A percentile compares a stretch with the other conserved stretches of the same genome.
phyloP scores from a whole-genome alignment of 2,888 invertebrate genomes.

The Acanthosoma haemorrhoidale region DNA sequence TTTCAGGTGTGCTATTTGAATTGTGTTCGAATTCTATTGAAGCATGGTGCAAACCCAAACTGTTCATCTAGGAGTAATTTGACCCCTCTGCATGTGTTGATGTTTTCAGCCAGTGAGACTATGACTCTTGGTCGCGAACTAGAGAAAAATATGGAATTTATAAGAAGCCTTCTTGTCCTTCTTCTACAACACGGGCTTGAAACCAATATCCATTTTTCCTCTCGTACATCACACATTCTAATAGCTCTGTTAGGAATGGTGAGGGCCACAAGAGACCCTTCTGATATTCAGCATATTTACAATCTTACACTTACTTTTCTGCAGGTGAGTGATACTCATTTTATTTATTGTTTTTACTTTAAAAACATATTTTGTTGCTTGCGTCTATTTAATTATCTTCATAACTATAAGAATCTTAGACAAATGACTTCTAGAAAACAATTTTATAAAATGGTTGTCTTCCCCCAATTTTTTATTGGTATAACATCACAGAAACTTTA shows the following conservation, averaged over 20 bases:
- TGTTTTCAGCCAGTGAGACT: slow-evolving; percentile 66
- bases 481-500: too few species aligned
- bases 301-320: slow-evolving; percentile 64
- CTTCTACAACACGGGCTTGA: slow-evolving; percentile 63
- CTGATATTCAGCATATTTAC: slow-evolving; percentile 64
- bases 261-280: slow-evolving; percentile 59
- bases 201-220: slow-evolving; percentile 54
- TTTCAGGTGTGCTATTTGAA: slow-evolving; percentile 63
- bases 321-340: too few species aligned
- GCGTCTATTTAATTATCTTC: too few species aligned
- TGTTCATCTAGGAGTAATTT: slow-evolving; percentile 63
- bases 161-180: slow-evolving; percentile 60
- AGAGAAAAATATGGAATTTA: slow-evolving; percentile 63
- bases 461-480: too few species aligned
- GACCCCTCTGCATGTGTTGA: slow-evolving; percentile 63
- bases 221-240: slow-evolving; percentile 62
- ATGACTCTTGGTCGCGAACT: slow-evolving; percentile 62
- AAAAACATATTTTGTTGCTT: too few species aligned
- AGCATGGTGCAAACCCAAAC: slow-evolving; percentile 68
- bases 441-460: too few species aligned
- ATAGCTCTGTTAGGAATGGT: slow-evolving; percentile 66
- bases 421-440: too few species aligned
- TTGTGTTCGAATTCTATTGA: slow-evolving; percentile 62
- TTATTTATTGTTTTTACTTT: too few species aligned
- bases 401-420: too few species aligned